These are phyloP conservation scores for Drosophila albomicans DNA, from an alignment of 1,140 invertebrate genomes.

Conservation along the genomic window DNA sequence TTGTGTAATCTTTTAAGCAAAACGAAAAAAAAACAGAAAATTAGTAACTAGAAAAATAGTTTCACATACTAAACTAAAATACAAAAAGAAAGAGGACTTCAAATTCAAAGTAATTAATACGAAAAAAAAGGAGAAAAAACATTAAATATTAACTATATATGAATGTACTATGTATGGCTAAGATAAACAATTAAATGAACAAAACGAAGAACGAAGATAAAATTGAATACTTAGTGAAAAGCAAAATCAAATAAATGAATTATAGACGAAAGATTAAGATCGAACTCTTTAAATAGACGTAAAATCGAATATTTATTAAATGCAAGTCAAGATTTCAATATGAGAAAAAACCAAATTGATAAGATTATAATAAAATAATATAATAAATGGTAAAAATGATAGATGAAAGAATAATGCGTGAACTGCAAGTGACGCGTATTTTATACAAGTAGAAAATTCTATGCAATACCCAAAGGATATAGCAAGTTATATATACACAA, in stretches of 20 bases:
- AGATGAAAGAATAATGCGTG: conserved; percentile 41
- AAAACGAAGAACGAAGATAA: background rate
- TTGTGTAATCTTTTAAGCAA: conserved; percentile 41
- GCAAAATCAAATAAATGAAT: conserved; percentile 37
- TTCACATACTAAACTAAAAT: conserved; percentile 18
- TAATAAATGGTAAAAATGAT: conserved; percentile 31
- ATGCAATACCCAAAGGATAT: conserved; percentile 58
- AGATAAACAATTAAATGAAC: conserved; percentile 33
- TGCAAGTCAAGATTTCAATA: conserved; percentile 36
- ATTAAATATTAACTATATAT: conserved; percentile 44
- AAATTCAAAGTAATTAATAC: conserved; percentile 39
- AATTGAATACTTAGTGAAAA: conserved; percentile 17
- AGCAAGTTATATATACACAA: conserved; percentile 44
- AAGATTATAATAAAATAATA: background rate
- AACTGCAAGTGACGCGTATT: conserved; percentile 68
- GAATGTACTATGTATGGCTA: conserved; percentile 42
- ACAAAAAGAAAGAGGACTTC: conserved; percentile 23
- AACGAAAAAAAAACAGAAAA: too few relatives aligned
- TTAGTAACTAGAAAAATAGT: conserved; percentile 45
- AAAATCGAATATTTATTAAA: conserved; percentile 38
- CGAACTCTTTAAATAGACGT: conserved; percentile 38
- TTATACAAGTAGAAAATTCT: conserved; percentile 73
- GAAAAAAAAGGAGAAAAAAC: conserved; percentile 5
- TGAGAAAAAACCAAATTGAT: background rate
- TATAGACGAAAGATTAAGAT: conserved; percentile 24